Evolutionary conservation across 2,797 vertebrate genomes (phyloP), one percentile per base, ranked within the genome.

Genomic region (Neopelma chrysocephalum): DNA sequence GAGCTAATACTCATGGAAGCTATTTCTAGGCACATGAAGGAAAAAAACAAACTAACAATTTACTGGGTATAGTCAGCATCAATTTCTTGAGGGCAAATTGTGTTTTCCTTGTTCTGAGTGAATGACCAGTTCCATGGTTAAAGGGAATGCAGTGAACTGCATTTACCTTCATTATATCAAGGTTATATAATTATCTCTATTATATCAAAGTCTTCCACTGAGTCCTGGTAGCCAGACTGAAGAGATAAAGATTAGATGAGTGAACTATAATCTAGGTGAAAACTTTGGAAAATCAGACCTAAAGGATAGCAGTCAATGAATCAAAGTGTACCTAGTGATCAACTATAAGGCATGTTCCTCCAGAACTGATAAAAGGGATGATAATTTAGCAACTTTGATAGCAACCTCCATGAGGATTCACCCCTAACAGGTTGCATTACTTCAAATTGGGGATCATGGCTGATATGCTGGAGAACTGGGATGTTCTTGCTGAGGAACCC

Each of bases 361-460:
- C 17, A 26, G 15, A 78, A 66, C 0, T 42, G 23, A 26, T 29
- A 38, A 62, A 71, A 36, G 13, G 7, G 4, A 8, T 64, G 32
- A 62, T 29, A 36, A 2, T 54, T 78, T 34, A 70, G 61, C 13
- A 68, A n/a, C 23, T 76, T 68, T 42, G 21, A 34, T n/a, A 29
- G 15, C 38, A 12, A 54, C 7, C 22, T 66, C 0, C 0, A 31
- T 38, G 9, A 78, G 1, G 4, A 47, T 54, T 84, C 23, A 87
- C 6, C 4, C 6, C 9, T 54, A 20, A 40, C 23, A 68, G 9
- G 12, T 47, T 45, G 3, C 34, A 50, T 73, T 56, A 62, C 51
- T 75, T 62, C 26, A 73, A 15, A 40, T 12, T 53, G 20, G 3
- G 9, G 14, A 17, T 32, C 18, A 51, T 56, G 14, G 10, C 43